phyloP scores from a whole-genome alignment of 2,888 invertebrate species.

The Lamproptera curius region DNA sequence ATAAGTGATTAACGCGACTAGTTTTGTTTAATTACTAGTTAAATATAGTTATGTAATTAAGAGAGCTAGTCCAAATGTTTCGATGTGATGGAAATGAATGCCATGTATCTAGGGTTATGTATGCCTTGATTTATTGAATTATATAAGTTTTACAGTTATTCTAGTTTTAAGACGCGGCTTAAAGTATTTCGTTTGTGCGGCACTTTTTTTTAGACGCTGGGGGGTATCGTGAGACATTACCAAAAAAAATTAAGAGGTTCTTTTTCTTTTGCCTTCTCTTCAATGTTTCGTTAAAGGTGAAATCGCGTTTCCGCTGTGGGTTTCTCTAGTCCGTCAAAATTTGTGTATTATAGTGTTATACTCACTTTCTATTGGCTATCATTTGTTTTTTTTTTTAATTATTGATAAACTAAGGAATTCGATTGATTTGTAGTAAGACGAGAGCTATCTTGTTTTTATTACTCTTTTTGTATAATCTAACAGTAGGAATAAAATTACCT shows the following conservation, averaged over 20 bases:
- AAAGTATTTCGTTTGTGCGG: constrained; percentile 39
- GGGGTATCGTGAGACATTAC: constrained; percentile 41
- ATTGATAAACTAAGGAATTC: constrained; percentile 45
- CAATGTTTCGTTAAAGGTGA: constrained; percentile 43
- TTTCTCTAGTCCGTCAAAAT: constrained; percentile 75
- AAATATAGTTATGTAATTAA: constrained; percentile 63
- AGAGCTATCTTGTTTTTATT: constrained; percentile 61
- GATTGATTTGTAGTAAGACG: constrained; percentile 43
- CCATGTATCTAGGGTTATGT: constrained; percentile 58
- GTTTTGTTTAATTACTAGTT: constrained; percentile 73
- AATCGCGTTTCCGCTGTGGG: constrained; percentile 59
- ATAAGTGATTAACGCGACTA: constrained; percentile 61
- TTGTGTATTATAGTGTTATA: constrained; percentile 57
- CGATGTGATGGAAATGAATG: constrained; percentile 71
- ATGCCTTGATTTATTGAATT: constrained; percentile 28
- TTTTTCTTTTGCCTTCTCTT: constrained; percentile 25
- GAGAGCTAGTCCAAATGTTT: constrained; percentile 76
- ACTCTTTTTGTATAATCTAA: constrained; percentile 64
- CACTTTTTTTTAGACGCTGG: constrained; percentile 31
- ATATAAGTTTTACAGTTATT: constrained; percentile 25
- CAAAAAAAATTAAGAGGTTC: constrained; percentile 39
- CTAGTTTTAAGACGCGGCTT: constrained; percentile 27
- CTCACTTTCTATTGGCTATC: constrained; percentile 50
- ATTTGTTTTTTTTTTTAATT: constrained; percentile 34
- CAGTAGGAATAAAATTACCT: constrained; percentile 67